Conservation (phyloP, 1,140 invertebrate genomes). For the Cotesia chilonis region DNA sequence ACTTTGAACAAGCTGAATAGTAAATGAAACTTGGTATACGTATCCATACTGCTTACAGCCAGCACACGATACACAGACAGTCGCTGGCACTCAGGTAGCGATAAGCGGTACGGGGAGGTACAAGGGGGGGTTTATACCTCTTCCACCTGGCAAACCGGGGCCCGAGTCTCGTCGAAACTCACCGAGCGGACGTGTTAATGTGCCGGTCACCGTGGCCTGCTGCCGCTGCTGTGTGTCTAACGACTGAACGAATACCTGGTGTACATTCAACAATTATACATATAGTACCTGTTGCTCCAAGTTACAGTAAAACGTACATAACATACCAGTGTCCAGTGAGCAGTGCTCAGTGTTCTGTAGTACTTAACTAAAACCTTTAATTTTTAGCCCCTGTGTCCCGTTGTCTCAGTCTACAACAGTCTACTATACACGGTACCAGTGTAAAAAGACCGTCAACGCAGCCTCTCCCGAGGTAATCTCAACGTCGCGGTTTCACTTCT, state of each 20-base stretch:
- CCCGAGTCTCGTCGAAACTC: slow-evolving; percentile 54
- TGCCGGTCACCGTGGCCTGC: slow-evolving; percentile 55
- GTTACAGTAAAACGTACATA: no score
- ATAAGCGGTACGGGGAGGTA: background rate
- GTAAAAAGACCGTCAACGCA: slow-evolving; percentile 11
- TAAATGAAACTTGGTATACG: background rate
- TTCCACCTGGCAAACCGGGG: slow-evolving; percentile 52
- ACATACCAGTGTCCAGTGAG: no score
- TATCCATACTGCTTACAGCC: background rate
- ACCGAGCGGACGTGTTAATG: slow-evolving; percentile 58
- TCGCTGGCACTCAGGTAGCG: background rate
- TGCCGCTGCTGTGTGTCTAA: slow-evolving; percentile 11
- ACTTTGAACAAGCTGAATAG: slow-evolving; percentile 5
- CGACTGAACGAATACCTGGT: slow-evolving; percentile 1
- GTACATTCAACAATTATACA: background rate
- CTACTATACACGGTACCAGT: background rate
- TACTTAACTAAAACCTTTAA: background rate
- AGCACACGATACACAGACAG: background rate
- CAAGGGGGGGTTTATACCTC: slow-evolving; percentile 40
- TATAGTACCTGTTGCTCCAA: no score
- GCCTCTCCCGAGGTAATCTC: slow-evolving; percentile 19
- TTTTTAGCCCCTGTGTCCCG: background rate
- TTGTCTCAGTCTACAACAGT: background rate
- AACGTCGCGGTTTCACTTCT: slow-evolving; percentile 16
- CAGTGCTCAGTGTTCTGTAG: background rate